Base-by-base conservation (phyloP, 2,888 invertebrate genomes). In the Chymomyza caudatula region DNA sequence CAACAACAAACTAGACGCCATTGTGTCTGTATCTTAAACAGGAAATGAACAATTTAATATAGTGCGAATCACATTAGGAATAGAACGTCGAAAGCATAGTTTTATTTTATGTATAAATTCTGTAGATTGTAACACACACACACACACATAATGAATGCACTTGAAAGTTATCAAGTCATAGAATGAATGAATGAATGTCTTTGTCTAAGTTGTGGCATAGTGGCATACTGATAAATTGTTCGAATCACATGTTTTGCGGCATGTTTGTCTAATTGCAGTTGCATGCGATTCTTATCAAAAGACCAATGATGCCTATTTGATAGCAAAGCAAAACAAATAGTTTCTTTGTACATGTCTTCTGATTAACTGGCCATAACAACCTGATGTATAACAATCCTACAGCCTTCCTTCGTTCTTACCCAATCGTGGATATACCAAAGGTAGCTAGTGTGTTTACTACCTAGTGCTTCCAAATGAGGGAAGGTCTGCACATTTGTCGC, bases 21-120 rank as follows among this genome's bases (percentile, higher is more conserved):
- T 59, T 61, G 25, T 53, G 29, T 29, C 29, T 37, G 11, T 47
- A 69, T 65, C 65, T n/a, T 73, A 63, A 64, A 76, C 82, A 77
- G 82, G 82, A 83, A 82, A 70, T 63, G 60, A 71, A 73, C 76
- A 83, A 83, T 83, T 82, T 74, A 78, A 63, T 56, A 71, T 71
- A 73, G 69, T 73, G 62, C 77, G 63, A 71, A 47, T 47, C 47
- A 17, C 17, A 47, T 37, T 37, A 37, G 11, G 29, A 8, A 37
- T 37, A 37, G 11, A 37, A 11, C 29, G n/a, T n/a, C n/a, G n/a
- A n/a, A n/a, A n/a, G 29, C 29, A 37, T 37, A 37, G 29, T 37
- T 37, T 37, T 37, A 5, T 37, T 4, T 37, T 37, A 37, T 11
- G 11, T 37, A 37, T 37, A 37, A 37, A 11, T 37, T 37, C 29